These are phyloP conservation scores for Thaumetopoea pityocampa DNA, from an alignment of 1,140 invertebrate species.

Conservation along the genomic window DNA sequence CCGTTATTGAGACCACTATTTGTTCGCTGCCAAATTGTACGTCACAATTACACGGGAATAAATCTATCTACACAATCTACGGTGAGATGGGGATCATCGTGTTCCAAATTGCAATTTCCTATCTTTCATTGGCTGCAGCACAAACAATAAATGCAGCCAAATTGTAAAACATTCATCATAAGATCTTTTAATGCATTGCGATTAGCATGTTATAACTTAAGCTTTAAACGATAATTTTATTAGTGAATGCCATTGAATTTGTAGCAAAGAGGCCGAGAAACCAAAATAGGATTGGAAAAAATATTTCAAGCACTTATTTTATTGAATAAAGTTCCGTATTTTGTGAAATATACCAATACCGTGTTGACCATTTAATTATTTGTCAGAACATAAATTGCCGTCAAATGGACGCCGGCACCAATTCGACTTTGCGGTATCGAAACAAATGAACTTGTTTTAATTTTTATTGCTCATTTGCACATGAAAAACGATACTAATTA, in stretches of 20 bases:
- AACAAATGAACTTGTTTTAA: conserved; percentile 25
- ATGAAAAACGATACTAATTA: conserved; percentile 10
- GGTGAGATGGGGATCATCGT: conserved; percentile 3
- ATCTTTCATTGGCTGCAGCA: conserved; percentile 7
- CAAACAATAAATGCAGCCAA: conserved; percentile 7
- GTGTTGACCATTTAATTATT: conserved; percentile 13
- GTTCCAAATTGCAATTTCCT: conserved; percentile 10
- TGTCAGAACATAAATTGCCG: conserved; percentile 19
- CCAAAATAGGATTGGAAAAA: neutral
- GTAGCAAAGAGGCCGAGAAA: conserved; percentile 9
- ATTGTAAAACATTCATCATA: conserved; percentile 17
- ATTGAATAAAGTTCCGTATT: conserved; percentile 6
- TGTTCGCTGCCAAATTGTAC: neutral
- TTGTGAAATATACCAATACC: conserved; percentile 8
- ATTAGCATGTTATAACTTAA: conserved; percentile 4
- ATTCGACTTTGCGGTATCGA: conserved; percentile 19
- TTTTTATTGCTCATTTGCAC: conserved; percentile 22
- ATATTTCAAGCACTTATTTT: conserved; percentile 1
- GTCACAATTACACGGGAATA: conserved; percentile 5
- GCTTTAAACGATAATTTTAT: conserved; percentile 4
- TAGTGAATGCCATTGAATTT: conserved; percentile 13
- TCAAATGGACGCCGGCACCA: conserved; percentile 20
- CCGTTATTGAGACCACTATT: neutral
- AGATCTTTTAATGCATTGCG: conserved; percentile 5
- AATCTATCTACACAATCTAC: conserved; percentile 5